Percentiles rank a stretch among this genome's conserved stretches.
phyloP scores from a whole-genome alignment of 2,797 vertebrate genomes.

The Phoebastria nigripes region DNA sequence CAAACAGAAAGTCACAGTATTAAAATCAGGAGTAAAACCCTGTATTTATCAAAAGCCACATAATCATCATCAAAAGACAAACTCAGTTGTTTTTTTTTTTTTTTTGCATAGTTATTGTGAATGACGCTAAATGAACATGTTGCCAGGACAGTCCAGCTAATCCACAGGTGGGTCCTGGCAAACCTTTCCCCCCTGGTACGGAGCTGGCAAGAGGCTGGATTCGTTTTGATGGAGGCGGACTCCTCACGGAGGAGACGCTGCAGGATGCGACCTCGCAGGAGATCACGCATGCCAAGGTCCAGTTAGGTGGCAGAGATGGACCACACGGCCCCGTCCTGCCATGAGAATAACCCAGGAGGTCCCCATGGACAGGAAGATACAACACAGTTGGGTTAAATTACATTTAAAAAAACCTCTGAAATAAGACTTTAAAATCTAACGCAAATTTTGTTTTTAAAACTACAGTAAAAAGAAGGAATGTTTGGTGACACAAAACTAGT shows the following conservation, averaged over 20 bases:
- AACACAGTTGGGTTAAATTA: background rate
- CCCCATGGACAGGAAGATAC: background rate
- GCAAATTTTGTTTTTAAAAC: background rate
- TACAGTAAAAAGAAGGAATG: rapidly evolving
- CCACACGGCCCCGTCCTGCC: background rate
- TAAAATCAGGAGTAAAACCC: background rate
- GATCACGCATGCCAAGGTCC: rapidly evolving
- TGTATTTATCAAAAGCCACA: background rate
- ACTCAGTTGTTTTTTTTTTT: background rate
- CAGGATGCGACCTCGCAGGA: background rate
- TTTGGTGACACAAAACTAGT: background rate
- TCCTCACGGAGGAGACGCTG: no score
- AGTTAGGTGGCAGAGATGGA: rapidly evolving
- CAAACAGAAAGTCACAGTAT: background rate
- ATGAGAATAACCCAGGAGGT: background rate
- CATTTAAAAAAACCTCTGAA: background rate
- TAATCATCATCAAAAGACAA: background rate
- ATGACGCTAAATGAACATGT: rapidly evolving
- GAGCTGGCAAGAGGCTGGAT: background rate
- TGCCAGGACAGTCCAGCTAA: background rate
- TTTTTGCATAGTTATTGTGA: background rate
- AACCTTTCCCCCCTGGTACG: rapidly evolving
- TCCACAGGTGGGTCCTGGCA: background rate
- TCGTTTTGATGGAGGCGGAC: background rate
- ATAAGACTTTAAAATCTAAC: background rate